phyloP scores from a whole-genome alignment of 2,797 vertebrate species.

The Lepus townsendii region DNA sequence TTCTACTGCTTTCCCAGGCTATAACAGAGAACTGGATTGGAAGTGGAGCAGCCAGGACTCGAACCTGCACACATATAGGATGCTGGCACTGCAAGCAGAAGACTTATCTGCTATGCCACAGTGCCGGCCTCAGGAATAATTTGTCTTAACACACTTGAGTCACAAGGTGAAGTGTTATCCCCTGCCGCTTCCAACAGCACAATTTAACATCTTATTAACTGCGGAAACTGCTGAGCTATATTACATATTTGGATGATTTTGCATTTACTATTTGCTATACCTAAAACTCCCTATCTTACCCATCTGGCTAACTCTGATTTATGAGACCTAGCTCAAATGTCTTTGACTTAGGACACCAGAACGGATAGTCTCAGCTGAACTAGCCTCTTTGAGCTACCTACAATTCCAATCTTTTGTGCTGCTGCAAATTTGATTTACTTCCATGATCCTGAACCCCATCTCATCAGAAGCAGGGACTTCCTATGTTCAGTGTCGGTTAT shows the following conservation, averaged over 20 bases:
- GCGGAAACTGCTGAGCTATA: neutral
- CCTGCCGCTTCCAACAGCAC: neutral
- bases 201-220: neutral
- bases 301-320: neutral
- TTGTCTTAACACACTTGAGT: neutral
- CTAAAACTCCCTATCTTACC: conserved; percentile 3
- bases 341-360: neutral
- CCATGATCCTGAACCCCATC: neutral
- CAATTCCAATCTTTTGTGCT: neutral
- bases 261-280: neutral
- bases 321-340: neutral
- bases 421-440: conserved; percentile 18
- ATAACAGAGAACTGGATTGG: too few species aligned
- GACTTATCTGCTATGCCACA: too few species aligned
- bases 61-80: too few species aligned
- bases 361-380: neutral
- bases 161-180: neutral
- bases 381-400: neutral
- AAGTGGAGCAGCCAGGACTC: too few species aligned
- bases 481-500: neutral
- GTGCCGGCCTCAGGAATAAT: neutral
- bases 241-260: conserved; percentile 14
- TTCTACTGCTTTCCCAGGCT: too few species aligned
- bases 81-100: too few species aligned
- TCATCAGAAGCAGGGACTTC: neutral